Percentiles rank a stretch among this genome's conserved stretches.
phyloP scores from a whole-genome alignment of 2,797 vertebrate genomes.

The Euphonia xanthogaster region DNA sequence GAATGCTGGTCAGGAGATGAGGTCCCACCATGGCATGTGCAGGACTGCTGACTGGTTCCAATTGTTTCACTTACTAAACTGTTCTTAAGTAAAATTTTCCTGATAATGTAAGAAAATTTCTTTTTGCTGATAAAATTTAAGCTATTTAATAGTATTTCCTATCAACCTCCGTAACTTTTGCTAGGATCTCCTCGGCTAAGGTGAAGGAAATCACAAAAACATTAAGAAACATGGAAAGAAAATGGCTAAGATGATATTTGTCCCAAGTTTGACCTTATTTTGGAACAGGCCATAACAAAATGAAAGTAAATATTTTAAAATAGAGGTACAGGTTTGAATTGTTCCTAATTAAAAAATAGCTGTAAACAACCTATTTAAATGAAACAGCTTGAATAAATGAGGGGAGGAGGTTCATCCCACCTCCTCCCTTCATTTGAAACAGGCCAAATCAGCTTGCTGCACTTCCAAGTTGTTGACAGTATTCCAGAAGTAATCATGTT shows the following conservation, averaged over 20 bases:
- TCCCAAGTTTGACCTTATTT: not conserved
- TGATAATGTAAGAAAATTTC: not conserved
- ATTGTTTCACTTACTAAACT: not conserved
- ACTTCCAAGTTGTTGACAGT: constrained; percentile 16
- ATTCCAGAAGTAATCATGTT: constrained; percentile 49
- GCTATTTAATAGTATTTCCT: not conserved
- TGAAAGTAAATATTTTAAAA: not conserved
- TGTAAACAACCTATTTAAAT: not conserved
- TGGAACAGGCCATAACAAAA: not conserved
- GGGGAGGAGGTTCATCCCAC: not conserved
- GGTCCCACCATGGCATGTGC: not conserved
- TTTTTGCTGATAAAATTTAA: not conserved
- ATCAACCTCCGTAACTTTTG: not conserved
- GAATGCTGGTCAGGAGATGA: not conserved
- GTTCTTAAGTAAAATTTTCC: not conserved
- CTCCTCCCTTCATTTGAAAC: not conserved
- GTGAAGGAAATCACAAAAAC: not conserved
- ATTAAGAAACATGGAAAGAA: not conserved
- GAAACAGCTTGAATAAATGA: not conserved
- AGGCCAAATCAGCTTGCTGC: constrained; percentile 23
- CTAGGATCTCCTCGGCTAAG: not conserved
- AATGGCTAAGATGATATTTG: not conserved
- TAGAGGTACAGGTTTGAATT: not conserved
- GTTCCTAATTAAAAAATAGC: not conserved
- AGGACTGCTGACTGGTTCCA: not conserved